phyloP scores from a whole-genome alignment of 2,888 invertebrate genomes.

The Conchocele bisecta region DNA sequence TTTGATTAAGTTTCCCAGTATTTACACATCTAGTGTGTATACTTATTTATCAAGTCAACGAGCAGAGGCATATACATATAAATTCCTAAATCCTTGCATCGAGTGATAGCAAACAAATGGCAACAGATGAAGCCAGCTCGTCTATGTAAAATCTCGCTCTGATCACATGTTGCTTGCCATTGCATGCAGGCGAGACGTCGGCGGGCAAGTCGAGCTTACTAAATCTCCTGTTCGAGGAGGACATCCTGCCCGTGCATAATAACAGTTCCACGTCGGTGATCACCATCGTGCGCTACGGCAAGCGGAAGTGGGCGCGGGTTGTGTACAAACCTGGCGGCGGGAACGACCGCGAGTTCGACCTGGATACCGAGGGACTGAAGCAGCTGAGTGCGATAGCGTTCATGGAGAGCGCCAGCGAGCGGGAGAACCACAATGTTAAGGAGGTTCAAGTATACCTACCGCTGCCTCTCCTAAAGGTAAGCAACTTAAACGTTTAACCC shows the following conservation, averaged over 20 bases:
- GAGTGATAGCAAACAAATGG: too few species aligned
- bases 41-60: too few species aligned
- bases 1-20: too few species aligned
- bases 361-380: slow-evolving; percentile 42
- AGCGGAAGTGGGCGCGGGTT: slow-evolving; percentile 50
- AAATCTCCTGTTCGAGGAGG: slow-evolving; percentile 71
- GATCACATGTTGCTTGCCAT: too few species aligned
- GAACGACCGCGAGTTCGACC: slow-evolving; percentile 37
- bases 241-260: slow-evolving; percentile 69
- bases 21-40: too few species aligned
- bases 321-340: slow-evolving; percentile 44
- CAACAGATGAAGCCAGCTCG: too few species aligned
- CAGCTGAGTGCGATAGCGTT: slow-evolving; percentile 49
- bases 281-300: slow-evolving; percentile 67
- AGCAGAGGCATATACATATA: too few species aligned
- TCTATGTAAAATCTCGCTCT: too few species aligned
- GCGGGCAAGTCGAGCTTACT: slow-evolving; percentile 78
- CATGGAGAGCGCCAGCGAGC: slow-evolving; percentile 49
- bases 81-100: too few species aligned
- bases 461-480: slow-evolving; percentile 61
- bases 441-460: slow-evolving; percentile 66
- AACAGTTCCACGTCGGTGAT: slow-evolving; percentile 74
- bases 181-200: slow-evolving; percentile 74
- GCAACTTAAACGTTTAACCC: too few species aligned
- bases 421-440: slow-evolving; percentile 55